Evolutionary conservation across 2,797 vertebrate species (phyloP).

Genomic region (Lateolabrax maculatus): DNA sequence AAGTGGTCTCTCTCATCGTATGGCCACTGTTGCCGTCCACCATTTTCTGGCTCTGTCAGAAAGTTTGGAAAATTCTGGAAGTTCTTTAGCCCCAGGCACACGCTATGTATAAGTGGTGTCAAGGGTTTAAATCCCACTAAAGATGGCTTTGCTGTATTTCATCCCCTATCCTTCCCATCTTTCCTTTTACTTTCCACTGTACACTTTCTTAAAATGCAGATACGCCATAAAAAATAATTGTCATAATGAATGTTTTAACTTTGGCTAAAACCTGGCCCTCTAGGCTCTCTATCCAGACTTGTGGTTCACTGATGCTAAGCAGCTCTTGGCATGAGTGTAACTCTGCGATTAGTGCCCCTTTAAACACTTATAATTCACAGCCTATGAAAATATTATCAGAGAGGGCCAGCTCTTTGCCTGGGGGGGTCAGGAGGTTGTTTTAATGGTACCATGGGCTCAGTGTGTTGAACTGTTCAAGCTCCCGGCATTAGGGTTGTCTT

Average conservation of each 20-base stretch:
- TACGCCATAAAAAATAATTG: slow-evolving; percentile 76
- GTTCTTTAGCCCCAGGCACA: slow-evolving; percentile 6
- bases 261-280: slow-evolving; percentile 63
- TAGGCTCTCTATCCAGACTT: slow-evolving; percentile 63
- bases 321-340: slow-evolving; percentile 77
- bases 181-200: slow-evolving; percentile 71
- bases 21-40: slow-evolving; percentile 21
- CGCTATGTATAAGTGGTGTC: slow-evolving; percentile 22
- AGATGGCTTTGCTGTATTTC: slow-evolving; percentile 56
- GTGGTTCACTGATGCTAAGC: slow-evolving; percentile 79
- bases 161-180: slow-evolving; percentile 34
- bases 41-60: slow-evolving; percentile 33
- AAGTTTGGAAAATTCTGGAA: slow-evolving; percentile 42
- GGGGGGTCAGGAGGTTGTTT: slow-evolving; percentile 80
- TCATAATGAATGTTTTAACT: slow-evolving; percentile 77
- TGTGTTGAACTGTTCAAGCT: slow-evolving; percentile 75
- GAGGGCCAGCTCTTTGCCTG: slow-evolving; percentile 77
- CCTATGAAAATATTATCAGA: slow-evolving; percentile 86
- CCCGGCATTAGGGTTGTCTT: slow-evolving; percentile 70
- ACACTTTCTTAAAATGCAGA: slow-evolving; percentile 62
- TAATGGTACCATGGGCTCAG: slow-evolving; percentile 76
- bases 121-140: slow-evolving; percentile 57
- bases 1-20: neutral
- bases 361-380: slow-evolving; percentile 85
- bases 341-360: slow-evolving; percentile 78